These are phyloP conservation scores for Nothocercus julius DNA, from an alignment of 2,113 vertebrate genomes.

Conservation along the genomic window DNA sequence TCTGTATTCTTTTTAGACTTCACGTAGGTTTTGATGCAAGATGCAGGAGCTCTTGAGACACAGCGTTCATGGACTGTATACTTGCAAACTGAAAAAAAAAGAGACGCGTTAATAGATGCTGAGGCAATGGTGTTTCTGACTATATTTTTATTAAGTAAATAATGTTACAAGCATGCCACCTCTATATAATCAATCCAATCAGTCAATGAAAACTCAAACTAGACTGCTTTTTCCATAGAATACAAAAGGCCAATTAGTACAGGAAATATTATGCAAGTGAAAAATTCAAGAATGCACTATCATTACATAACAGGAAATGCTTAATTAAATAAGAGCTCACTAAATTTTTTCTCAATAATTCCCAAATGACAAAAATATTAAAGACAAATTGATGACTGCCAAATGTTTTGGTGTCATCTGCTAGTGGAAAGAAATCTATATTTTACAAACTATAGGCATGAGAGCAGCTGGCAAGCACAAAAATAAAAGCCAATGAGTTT, in stretches of 20 bases:
- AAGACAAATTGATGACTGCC: constrained; percentile 80
- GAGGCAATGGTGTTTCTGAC: constrained; percentile 23
- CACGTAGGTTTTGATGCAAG: constrained; percentile 94
- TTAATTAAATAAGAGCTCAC: constrained; percentile 81
- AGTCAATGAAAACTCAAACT: constrained; percentile 73
- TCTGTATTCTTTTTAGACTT: constrained; percentile 94
- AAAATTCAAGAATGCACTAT: constrained; percentile 75
- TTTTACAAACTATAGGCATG: constrained; percentile 75
- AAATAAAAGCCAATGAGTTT: constrained; percentile 68
- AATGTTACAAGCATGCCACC: constrained; percentile 61
- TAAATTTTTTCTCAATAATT: constrained; percentile 79
- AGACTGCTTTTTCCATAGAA: constrained; percentile 73
- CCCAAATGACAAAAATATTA: constrained; percentile 80
- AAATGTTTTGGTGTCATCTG: constrained; percentile 77
- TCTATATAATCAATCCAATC: constrained; percentile 74
- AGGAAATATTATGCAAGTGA: constrained; percentile 82
- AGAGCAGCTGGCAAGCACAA: constrained; percentile 69
- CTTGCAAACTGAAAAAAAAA: constrained; percentile 88
- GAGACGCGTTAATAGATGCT: neutral
- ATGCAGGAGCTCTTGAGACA: constrained; percentile 87
- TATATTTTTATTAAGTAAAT: constrained; percentile 58
- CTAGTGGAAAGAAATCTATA: constrained; percentile 68
- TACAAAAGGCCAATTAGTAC: constrained; percentile 80
- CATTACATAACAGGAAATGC: constrained; percentile 81
- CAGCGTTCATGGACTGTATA: constrained; percentile 93